Evolutionary conservation across 2,113 vertebrate species (phyloP).

Genomic region (Archocentrus centrarchus): DNA sequence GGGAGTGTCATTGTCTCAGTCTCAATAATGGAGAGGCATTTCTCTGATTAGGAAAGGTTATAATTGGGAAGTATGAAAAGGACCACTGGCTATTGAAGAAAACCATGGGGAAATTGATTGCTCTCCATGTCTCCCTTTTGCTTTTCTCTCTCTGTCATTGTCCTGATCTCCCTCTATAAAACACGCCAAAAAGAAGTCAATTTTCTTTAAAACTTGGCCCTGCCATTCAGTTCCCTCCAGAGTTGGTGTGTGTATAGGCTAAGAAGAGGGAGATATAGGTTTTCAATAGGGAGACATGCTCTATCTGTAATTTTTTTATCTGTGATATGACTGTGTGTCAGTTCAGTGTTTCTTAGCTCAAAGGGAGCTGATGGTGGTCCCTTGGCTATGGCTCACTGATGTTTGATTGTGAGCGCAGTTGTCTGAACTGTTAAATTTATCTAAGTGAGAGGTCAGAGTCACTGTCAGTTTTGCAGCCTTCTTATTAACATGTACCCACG

Average conservation of each 20-base stretch:
- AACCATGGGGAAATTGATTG: constrained; percentile 84
- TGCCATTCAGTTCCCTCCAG: constrained; percentile 55
- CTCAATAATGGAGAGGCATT: constrained; percentile 82
- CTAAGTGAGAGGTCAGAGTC: not conserved
- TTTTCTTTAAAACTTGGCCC: constrained; percentile 77
- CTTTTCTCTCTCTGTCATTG: constrained; percentile 61
- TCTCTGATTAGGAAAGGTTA: constrained; percentile 87
- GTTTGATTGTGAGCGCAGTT: not conserved
- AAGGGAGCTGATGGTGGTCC: constrained; percentile 6
- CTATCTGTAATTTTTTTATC: constrained; percentile 8
- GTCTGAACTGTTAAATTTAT: not conserved
- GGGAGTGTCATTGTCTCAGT: constrained; percentile 82
- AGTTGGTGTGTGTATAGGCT: constrained; percentile 21
- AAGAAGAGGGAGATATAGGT: constrained; percentile 15
- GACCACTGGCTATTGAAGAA: constrained; percentile 79
- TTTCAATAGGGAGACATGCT: constrained; percentile 27
- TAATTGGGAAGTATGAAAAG: constrained; percentile 82
- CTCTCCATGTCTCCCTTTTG: constrained; percentile 55
- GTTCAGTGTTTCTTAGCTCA: not conserved
- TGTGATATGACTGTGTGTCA: constrained; percentile 22
- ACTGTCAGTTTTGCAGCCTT: not conserved
- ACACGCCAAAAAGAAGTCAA: constrained; percentile 73
- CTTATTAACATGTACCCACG: not conserved
- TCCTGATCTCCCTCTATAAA: constrained; percentile 56
- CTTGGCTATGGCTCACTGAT: not conserved